phyloP scores from a whole-genome alignment of 2,888 invertebrate species.

The Fragum sueziense region DNA sequence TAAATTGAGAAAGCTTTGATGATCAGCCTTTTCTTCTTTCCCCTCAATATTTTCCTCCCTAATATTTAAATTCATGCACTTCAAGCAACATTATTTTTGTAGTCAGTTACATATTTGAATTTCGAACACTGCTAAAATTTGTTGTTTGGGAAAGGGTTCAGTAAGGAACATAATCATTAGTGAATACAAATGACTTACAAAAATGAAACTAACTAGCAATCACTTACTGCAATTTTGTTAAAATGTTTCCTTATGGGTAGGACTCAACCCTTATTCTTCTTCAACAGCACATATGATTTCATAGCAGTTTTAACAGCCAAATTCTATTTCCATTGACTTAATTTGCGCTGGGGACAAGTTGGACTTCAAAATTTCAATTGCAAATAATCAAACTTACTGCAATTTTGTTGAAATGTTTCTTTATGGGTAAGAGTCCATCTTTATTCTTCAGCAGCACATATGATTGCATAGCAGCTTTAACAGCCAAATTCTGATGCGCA shows the following conservation, averaged over 20 bases:
- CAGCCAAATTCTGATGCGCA: constrained; percentile 64
- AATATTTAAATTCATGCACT: too few relatives aligned
- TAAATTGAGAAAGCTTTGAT: neutral
- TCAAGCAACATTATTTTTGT: too few relatives aligned
- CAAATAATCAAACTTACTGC: constrained; percentile 50
- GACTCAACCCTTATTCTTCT: constrained; percentile 67
- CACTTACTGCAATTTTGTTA: constrained; percentile 59
- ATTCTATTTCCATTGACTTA: constrained; percentile 60
- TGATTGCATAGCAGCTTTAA: constrained; percentile 73
- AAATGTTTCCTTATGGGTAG: constrained; percentile 58
- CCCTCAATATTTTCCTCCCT: too few relatives aligned
- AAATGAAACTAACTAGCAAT: too few relatives aligned
- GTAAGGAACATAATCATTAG: neutral
- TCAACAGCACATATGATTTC: constrained; percentile 75
- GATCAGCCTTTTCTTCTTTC: neutral
- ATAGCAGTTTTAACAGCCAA: constrained; percentile 73
- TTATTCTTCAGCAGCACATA: constrained; percentile 76
- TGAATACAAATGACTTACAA: neutral
- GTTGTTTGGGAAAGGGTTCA: neutral
- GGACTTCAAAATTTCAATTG: constrained; percentile 20
- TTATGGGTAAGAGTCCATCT: constrained; percentile 58
- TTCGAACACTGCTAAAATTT: neutral
- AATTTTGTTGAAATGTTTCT: constrained; percentile 52
- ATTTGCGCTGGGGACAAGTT: constrained; percentile 66
- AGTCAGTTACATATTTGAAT: too few relatives aligned